Evolutionary conservation across 2,113 vertebrate species (phyloP), one percentile per base, ranked within the genome.

Genomic region (Herpailurus yagouaroundi): DNA sequence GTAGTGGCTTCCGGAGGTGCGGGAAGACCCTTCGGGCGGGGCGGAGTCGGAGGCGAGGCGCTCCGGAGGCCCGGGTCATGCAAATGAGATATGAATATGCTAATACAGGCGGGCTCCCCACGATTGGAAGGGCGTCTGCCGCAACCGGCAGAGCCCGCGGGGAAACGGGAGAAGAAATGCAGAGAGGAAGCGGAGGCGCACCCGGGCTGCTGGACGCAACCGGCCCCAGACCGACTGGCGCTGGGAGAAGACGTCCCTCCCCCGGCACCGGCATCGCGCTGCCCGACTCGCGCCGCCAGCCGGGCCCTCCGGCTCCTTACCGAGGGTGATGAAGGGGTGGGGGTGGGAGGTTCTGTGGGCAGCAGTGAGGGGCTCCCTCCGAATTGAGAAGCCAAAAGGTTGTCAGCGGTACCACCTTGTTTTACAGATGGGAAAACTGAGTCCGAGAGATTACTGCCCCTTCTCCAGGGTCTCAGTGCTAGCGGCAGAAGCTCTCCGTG

Each of bases 371-470:
- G 69, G 21, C 25, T 95, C 63, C 60, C 16, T 89, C 48, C 21
- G 38, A 88, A 93, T 31, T 82, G 66, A 83, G 85, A 48, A 92
- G 23, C 41, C 71, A 84, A 66, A 64, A 95, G 29, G 8, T 79
- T 95, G 63, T 76, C 60, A 64, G 50, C 55, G 87, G 29, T n/a
- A 83, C 31, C 38, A 66, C 71, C 33, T 79, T 88, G 85, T 79
- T 92, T 94, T 76, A 71, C 64, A 60, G n/a, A 36, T 48, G 68
- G 45, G 25, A 60, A 97, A 86, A 96, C 55, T 7, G 71, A 98
- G 76, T 77, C 25, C 36, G 33, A 79, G 81, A 71, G 18, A 7
- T 50, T 52, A 80, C 79, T 45, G 50, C 14, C n/a, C 57, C 13
- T 94, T 80, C 63, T 95, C 76, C 13, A 63, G 69, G 82, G 14